These are phyloP conservation scores for Sebastolobus alascanus DNA, from an alignment of 2,797 vertebrate genomes.

Conservation along the genomic window DNA sequence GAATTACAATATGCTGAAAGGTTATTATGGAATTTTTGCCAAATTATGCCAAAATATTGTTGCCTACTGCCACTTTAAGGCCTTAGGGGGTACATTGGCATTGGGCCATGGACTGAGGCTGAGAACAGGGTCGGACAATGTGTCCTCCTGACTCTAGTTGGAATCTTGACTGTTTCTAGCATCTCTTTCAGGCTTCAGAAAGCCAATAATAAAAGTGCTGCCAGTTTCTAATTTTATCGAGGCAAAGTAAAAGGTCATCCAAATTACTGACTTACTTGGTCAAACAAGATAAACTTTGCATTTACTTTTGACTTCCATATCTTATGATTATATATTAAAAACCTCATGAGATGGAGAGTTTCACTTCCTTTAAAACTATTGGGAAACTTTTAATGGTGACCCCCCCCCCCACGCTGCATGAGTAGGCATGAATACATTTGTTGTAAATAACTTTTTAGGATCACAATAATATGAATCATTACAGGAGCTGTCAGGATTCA, in stretches of 20 bases:
- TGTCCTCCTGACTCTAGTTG: background rate
- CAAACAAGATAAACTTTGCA: background rate
- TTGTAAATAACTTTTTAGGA: background rate
- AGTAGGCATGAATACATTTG: background rate
- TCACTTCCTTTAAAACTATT: background rate
- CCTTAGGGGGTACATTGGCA: too few species aligned
- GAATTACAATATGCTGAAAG: too few species aligned
- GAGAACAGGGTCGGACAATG: background rate
- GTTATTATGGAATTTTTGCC: too few species aligned
- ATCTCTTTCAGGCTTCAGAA: background rate
- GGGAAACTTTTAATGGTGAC: background rate
- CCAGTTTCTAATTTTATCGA: constrained; percentile 1
- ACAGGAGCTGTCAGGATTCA: background rate
- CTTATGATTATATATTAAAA: background rate
- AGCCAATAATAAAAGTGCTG: background rate
- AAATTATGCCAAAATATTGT: too few species aligned
- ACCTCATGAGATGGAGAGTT: background rate
- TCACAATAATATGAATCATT: background rate
- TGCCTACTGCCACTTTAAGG: too few species aligned
- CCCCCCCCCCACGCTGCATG: background rate
- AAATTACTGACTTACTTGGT: background rate
- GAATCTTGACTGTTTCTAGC: background rate
- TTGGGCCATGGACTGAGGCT: background rate
- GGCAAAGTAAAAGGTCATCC: background rate
- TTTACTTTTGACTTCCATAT: background rate